phyloP scores from a whole-genome alignment of 2,797 vertebrate genomes.

The Sphenopsis melanotis region DNA sequence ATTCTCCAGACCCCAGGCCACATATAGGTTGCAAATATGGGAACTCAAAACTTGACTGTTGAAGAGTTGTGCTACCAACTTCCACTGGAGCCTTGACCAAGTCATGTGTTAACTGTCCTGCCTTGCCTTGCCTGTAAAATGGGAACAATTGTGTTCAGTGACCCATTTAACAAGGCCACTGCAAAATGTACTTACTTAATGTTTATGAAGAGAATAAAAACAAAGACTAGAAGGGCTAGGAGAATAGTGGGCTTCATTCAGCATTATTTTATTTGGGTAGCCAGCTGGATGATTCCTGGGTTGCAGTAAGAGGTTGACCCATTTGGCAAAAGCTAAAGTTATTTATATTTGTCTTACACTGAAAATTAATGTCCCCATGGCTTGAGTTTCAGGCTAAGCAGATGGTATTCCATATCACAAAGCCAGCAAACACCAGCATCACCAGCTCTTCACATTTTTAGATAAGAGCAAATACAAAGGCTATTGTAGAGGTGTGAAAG shows the following conservation, averaged over 20 bases:
- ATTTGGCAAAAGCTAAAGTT: conserved; percentile 38
- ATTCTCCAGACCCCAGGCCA: background rate
- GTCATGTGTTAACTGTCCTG: background rate
- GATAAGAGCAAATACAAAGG: background rate
- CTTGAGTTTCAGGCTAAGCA: background rate
- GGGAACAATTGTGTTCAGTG: background rate
- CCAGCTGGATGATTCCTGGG: conserved; percentile 25
- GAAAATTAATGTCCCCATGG: background rate
- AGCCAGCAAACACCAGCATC: background rate
- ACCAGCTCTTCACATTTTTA: background rate
- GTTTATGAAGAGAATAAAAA: background rate
- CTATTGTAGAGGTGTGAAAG: background rate
- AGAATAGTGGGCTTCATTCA: conserved; percentile 17
- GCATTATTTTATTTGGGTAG: conserved; percentile 5
- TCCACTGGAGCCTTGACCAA: background rate
- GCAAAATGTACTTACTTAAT: background rate
- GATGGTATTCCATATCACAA: background rate
- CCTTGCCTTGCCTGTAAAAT: conserved; percentile 1
- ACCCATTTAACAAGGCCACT: background rate
- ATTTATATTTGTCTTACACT: conserved; percentile 23
- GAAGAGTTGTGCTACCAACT: background rate
- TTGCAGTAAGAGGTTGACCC: conserved; percentile 18
- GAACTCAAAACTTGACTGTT: background rate
- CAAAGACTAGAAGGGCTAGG: background rate
- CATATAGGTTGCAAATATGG: background rate